Evolutionary conservation across 2,113 vertebrate genomes (phyloP).

Genomic region (Zosterops borbonicus): DNA sequence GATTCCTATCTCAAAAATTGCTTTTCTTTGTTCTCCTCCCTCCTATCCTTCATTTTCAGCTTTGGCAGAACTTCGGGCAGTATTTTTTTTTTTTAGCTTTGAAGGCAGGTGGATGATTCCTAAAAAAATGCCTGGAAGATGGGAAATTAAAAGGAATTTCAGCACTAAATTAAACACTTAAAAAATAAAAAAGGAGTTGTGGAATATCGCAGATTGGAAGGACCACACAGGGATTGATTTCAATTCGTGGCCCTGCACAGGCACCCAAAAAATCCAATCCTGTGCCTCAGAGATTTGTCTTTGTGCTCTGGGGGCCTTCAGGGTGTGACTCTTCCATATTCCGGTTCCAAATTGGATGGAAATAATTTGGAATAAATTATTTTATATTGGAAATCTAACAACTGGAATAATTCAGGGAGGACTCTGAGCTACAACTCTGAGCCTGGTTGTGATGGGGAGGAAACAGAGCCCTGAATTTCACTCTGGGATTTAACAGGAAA

Average conservation of each 20-base stretch:
- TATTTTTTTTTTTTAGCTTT: background rate
- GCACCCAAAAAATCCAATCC: background rate
- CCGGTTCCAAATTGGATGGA: background rate
- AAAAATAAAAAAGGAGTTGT: background rate
- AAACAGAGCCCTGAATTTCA: background rate
- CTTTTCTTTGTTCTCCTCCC: background rate
- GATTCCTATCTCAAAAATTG: slow-evolving; percentile 5
- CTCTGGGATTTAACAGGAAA: rapidly evolving
- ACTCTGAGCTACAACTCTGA: background rate
- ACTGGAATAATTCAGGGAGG: background rate
- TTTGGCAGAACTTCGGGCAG: background rate
- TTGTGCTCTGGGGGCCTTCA: background rate
- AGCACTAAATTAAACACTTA: background rate
- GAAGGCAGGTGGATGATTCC: background rate
- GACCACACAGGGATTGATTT: background rate
- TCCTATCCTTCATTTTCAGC: background rate
- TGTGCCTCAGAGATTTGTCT: rapidly evolving
- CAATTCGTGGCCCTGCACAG: background rate
- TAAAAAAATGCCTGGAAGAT: rapidly evolving
- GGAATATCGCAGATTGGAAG: too few relatives aligned
- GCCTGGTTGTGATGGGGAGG: background rate
- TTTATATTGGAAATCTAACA: background rate
- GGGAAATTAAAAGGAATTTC: background rate
- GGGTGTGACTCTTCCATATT: too few relatives aligned
- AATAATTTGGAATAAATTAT: background rate